A percentile compares a stretch with the other conserved stretches of the same genome.
Conservation (phyloP, 2,797 vertebrate genomes). For the Pseudopleuronectes americanus region DNA sequence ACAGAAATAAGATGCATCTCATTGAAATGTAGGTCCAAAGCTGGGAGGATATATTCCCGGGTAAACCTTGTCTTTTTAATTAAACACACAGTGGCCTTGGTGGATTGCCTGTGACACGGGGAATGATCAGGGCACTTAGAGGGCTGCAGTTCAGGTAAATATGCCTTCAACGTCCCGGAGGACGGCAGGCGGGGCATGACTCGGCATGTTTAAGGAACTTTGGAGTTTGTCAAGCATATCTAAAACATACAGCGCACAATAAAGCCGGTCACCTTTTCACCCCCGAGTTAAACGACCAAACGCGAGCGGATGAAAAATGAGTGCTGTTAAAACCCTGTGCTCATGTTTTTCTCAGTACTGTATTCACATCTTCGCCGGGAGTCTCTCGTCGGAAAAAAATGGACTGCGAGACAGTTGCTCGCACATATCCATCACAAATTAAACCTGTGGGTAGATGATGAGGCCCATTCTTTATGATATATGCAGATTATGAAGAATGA, state of each 20-base stretch:
- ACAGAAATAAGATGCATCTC: conserved; percentile 76
- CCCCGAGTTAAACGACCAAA: conserved; percentile 38
- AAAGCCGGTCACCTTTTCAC: conserved; percentile 40
- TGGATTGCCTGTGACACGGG: conserved; percentile 80
- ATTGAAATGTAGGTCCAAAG: conserved; percentile 79
- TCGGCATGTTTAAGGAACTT: conserved; percentile 69
- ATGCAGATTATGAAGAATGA: conserved; percentile 67
- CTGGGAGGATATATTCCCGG: conserved; percentile 73
- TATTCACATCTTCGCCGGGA: conserved; percentile 18
- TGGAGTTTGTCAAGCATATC: conserved; percentile 57
- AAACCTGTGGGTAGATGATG: conserved; percentile 59
- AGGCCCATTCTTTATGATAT: conserved; percentile 51
- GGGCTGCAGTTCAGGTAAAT: conserved; percentile 77
- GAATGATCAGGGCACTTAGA: conserved; percentile 80
- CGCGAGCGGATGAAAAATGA: conserved; percentile 29
- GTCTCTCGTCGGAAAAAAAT: conserved; percentile 11
- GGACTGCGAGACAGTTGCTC: conserved; percentile 29
- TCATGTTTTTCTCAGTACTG: conserved; percentile 1
- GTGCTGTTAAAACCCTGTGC: conserved; percentile 1
- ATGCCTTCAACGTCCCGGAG: conserved; percentile 70
- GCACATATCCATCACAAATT: conserved; percentile 57
- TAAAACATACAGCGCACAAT: conserved; percentile 52
- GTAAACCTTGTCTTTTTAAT: conserved; percentile 84
- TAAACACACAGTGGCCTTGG: conserved; percentile 80
- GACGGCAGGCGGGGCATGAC: conserved; percentile 64